Evolutionary conservation across 1,140 invertebrate genomes (phyloP), one percentile per base, ranked within the genome.

Genomic region (Nymphalis io): DNA sequence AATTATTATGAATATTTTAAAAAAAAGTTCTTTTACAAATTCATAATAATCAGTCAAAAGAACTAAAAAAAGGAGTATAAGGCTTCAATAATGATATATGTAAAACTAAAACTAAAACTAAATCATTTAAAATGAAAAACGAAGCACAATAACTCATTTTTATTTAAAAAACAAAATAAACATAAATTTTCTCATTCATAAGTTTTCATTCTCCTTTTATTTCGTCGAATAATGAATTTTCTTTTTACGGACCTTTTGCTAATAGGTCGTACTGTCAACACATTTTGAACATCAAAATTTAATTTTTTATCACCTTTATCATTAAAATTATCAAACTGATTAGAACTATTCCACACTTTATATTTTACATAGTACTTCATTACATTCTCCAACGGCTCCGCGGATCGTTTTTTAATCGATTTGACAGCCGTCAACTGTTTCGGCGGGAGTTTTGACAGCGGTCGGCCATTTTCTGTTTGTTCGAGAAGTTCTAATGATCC

Each of bases 311-410:
- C 40, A 5, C 55, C 60, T 8, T 48, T 16, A 15, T 57, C 53
- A 48, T 87, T 84, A 0, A 18, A 33, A 38, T 21, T 13, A 23
- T 53, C 21, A 16, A 33, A 8, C 6, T 18, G 2, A 40, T 70
- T 70, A 46, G 60, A 40, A 6, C 27, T 27, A 18, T 63, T 68
- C 88, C 85, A 90, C 1, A 79, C 61, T 75, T 88, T 88, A 51
- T 88, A 81, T 74, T 90, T 90, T 0, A 73, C 39, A 57, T 79
- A 88, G 68, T 85, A 89, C 60, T 84, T 80, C 2, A 81, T 67
- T 3, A 90, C 33, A 62, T 86, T 79, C 4, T 72, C 44, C 1
- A 83, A 27, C 0, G 84, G 84, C 42, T 82, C 58, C 13, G 68
- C 58, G 2, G 80, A 83, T 1, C 84, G 76, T 63, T 80, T 84